phyloP scores from a whole-genome alignment of 64 coral and sea anemone genomes.

The Stichodactyla mertensii region DNA sequence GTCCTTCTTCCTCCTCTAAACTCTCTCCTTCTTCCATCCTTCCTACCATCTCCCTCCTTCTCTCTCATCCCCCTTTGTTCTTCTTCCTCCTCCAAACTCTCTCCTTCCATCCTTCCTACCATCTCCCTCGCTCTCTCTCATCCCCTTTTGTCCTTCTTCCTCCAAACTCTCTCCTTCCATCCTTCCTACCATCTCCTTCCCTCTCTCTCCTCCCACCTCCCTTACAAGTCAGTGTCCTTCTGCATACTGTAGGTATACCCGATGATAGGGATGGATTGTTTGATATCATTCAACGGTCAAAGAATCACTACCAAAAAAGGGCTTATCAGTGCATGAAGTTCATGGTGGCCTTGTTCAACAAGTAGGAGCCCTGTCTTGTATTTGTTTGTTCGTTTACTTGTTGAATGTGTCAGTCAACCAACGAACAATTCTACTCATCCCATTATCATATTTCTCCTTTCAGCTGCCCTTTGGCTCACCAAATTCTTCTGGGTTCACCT shows the following conservation, averaged over 20 bases:
- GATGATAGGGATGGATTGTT: conserved; percentile 95
- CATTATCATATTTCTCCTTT: background rate
- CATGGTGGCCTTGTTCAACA: conserved; percentile 84
- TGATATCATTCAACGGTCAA: conserved; percentile 94
- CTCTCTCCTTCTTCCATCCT: background rate
- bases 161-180: background rate
- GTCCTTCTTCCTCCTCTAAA: background rate
- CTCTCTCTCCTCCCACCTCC: background rate
- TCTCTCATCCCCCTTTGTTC: background rate
- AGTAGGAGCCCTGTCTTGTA: conserved; percentile 32
- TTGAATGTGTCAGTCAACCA: too few relatives aligned
- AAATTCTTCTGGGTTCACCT: conserved; percentile 68
- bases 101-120: background rate
- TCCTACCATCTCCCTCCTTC: background rate
- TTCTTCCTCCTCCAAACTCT: background rate
- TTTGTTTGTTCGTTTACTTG: background rate
- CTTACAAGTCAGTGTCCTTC: background rate
- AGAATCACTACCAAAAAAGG: conserved; percentile 97
- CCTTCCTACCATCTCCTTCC: background rate
- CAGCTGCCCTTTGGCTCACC: conserved; percentile 85
- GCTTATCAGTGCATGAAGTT: conserved; percentile 99
- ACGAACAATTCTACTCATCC: too few relatives aligned
- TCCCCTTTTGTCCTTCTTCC: background rate
- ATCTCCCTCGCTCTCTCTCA: background rate
- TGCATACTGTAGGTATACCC: conserved; percentile 47